A percentile compares a stretch with the other conserved stretches of the same genome.
phyloP scores from a whole-genome alignment of 2,888 invertebrate genomes.

The Microchrysa polita region DNA sequence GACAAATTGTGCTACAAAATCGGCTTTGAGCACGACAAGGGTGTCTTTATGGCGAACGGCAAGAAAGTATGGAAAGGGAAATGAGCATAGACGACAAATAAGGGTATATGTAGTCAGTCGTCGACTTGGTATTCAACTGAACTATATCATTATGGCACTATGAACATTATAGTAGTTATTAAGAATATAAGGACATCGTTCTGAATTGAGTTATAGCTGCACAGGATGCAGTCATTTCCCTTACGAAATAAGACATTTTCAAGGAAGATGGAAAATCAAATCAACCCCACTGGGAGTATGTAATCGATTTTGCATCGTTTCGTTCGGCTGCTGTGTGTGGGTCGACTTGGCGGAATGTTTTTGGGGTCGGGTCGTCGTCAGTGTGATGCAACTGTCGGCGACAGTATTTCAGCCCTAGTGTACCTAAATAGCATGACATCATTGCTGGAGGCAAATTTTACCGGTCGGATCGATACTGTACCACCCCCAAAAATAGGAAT shows the following conservation, averaged over 20 bases:
- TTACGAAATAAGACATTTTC: neutral
- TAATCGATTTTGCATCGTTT: slow-evolving; percentile 27
- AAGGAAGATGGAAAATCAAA: neutral
- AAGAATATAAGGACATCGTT: neutral
- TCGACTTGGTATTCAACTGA: no score
- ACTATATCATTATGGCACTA: neutral
- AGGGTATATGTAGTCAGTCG: neutral
- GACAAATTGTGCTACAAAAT: neutral
- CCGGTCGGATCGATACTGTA: slow-evolving; percentile 23
- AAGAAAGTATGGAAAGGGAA: neutral
- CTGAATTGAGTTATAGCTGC: slow-evolving; percentile 15
- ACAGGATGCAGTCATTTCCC: slow-evolving; percentile 26
- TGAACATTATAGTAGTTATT: neutral
- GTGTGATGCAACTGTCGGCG: slow-evolving; percentile 14
- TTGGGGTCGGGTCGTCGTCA: neutral
- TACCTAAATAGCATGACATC: neutral
- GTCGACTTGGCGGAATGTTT: slow-evolving; percentile 1
- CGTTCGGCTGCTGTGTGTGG: neutral
- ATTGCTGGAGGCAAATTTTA: neutral
- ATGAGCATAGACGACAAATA: neutral
- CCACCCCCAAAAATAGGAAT: neutral
- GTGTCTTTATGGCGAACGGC: neutral
- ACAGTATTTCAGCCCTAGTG: slow-evolving; percentile 19
- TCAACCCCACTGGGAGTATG: neutral
- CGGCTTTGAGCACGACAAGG: neutral